These are phyloP conservation scores for Aspidapion aeneum DNA, from an alignment of 2,888 invertebrate genomes.

Conservation along the genomic window DNA sequence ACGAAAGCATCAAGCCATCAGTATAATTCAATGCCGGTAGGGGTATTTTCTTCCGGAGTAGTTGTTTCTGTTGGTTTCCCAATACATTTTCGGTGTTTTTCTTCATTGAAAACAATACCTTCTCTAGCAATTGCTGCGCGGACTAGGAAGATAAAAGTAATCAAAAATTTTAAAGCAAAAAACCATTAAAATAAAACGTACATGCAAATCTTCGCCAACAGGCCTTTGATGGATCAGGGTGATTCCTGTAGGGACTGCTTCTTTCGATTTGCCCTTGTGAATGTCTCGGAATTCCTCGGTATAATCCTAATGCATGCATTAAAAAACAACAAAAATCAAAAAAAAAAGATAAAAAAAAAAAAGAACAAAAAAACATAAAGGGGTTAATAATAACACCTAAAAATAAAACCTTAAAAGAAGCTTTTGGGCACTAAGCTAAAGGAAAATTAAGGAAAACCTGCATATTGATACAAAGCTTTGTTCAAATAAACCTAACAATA, in stretches of 20 bases:
- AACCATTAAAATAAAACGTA: too few species aligned
- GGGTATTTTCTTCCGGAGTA: too few species aligned
- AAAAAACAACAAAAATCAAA: constrained; percentile 39
- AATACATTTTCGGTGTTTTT: too few species aligned
- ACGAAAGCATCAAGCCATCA: too few species aligned
- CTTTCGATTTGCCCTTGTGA: constrained; percentile 92
- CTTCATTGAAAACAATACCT: too few species aligned
- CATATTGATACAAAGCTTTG: too few species aligned
- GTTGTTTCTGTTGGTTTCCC: too few species aligned
- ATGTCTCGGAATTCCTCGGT: constrained; percentile 97
- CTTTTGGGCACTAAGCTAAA: too few species aligned
- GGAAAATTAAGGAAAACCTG: too few species aligned
- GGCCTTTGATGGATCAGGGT: constrained; percentile 94
- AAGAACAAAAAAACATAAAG: constrained; percentile 19
- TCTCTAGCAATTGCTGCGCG: too few species aligned
- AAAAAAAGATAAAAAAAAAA: constrained; percentile 32
- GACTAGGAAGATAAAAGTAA: neutral
- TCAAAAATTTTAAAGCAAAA: constrained; percentile 17
- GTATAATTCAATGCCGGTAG: too few species aligned
- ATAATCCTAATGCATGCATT: constrained; percentile 74
- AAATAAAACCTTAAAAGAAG: neutral
- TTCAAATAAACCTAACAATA: too few species aligned
- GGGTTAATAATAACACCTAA: constrained; percentile 21
- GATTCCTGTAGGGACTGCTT: constrained; percentile 88
- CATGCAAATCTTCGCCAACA: constrained; percentile 93